Evolutionary conservation across 2,888 invertebrate species (phyloP), one percentile per base, ranked within the genome.

Genomic region (Rapana venosa): DNA sequence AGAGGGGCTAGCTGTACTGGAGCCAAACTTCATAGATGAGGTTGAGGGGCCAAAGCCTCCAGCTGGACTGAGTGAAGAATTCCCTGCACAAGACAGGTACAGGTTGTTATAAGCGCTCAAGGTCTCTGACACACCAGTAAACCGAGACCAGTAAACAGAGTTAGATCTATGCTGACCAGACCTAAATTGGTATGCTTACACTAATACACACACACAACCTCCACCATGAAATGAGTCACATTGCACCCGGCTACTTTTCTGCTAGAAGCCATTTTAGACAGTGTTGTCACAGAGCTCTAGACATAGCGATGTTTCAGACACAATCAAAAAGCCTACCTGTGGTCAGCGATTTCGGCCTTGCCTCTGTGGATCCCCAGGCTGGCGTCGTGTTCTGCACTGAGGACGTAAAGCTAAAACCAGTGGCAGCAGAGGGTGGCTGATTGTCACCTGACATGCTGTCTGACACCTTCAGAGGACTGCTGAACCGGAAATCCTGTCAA

Each of bases 401-500:
- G n/a, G 88, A 84, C 20, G 61, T 90, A 6, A 88, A 88, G 15
- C 87, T 88, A 32, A 88, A 89, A n/a, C 87, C 91, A 58, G 88
- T 70, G 11, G 89, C 89, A 56, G 81, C 90, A 66, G 84, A 66
- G 2, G 86, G 77, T 85, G 88, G 86, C 32, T 74, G 66, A 17
- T 35, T 61, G 15, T 89, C 89, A 17, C 89, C 87, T 13, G 85
- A 70, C 47, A 89, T 30, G n/a, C 90, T 91, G 6, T 91, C 87
- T 32, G 92, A 91, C 30, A 93, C 91, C 86, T 92, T 92, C 36
- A 94, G 92, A 15, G 94, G 94, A 56, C 93, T 93, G 90, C 94
- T 94, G 90, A 95, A 94, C 91, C 92, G 93, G 91, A 94, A 95
- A 35, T 92, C 93, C 95, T 95, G 90, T 35, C 56, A n/a, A 11